These are phyloP conservation scores for Ametastegia equiseti DNA, from an alignment of 2,888 invertebrate species.

Conservation along the genomic window DNA sequence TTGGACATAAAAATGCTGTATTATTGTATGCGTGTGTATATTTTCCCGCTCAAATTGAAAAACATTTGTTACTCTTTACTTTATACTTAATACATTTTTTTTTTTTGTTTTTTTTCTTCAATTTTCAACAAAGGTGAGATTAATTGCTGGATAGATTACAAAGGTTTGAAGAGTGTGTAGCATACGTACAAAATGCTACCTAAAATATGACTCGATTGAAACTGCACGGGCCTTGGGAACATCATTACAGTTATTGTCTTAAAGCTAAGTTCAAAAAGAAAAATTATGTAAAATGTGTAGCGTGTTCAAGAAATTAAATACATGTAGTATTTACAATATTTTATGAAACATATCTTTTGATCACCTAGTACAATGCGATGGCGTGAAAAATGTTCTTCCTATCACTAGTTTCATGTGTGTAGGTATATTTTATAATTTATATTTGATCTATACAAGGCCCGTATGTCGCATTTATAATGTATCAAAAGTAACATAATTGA, in stretches of 20 bases:
- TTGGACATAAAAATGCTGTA: constrained; percentile 44
- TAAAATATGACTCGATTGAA: constrained; percentile 35
- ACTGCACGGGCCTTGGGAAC: constrained; percentile 45
- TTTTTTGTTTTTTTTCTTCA: background rate
- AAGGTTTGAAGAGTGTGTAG: constrained; percentile 24
- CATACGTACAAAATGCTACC: constrained; percentile 44
- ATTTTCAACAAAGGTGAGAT: constrained; percentile 29
- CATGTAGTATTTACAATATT: constrained; percentile 45
- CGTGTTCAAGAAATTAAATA: constrained; percentile 44
- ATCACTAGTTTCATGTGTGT: constrained; percentile 22
- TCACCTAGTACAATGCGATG: constrained; percentile 40
- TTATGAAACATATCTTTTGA: constrained; percentile 22
- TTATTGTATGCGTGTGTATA: constrained; percentile 42
- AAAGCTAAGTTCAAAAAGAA: constrained; percentile 37
- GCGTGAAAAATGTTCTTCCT: constrained; percentile 27
- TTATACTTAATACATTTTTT: background rate
- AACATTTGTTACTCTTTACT: constrained; percentile 36
- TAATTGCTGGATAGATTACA: constrained; percentile 39
- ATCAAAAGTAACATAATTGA: constrained; percentile 36
- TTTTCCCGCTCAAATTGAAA: constrained; percentile 43
- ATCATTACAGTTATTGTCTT: constrained; percentile 43
- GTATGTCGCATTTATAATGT: constrained; percentile 40
- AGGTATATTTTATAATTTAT: constrained; percentile 38
- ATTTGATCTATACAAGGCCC: constrained; percentile 45
- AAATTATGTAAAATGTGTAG: constrained; percentile 17